Evolutionary conservation across 2,888 invertebrate species (phyloP).

Genomic region (Campoplex nolae): DNA sequence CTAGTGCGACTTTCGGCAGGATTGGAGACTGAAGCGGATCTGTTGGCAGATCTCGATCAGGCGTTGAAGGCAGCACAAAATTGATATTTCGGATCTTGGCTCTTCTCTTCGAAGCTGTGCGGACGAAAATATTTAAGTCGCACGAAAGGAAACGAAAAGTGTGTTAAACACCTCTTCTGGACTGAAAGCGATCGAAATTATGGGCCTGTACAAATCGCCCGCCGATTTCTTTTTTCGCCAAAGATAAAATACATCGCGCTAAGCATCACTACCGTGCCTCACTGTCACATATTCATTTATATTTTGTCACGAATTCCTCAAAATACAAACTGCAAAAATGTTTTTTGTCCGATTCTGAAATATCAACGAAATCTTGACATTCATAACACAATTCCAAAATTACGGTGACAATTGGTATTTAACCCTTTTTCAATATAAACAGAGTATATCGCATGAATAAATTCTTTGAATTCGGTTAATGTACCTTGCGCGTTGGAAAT

Average conservation of each 20-base stretch:
- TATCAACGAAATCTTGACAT: neutral
- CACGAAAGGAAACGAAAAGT: neutral
- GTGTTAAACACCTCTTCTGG: neutral
- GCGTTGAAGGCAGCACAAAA: conserved; percentile 88
- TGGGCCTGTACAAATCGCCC: too few species aligned
- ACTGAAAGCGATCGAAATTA: too few species aligned
- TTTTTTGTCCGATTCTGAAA: too few species aligned
- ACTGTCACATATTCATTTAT: neutral
- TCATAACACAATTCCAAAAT: neutral
- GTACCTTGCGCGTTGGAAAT: neutral
- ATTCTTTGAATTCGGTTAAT: neutral
- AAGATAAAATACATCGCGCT: neutral
- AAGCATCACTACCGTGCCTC: neutral
- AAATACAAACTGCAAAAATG: too few species aligned
- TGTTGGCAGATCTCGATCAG: conserved; percentile 93
- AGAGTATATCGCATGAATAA: neutral
- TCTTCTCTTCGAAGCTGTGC: neutral
- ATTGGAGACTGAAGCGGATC: conserved; percentile 94
- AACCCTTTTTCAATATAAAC: neutral
- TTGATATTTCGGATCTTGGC: neutral
- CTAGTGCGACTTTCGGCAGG: conserved; percentile 96
- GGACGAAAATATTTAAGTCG: neutral
- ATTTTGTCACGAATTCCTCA: too few species aligned
- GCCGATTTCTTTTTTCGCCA: neutral
- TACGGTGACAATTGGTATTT: neutral